A percentile compares a stretch with the other conserved stretches of the same genome.
These are phyloP conservation scores for Sclerodermus sp. DNA, from an alignment of 2,888 invertebrate genomes.

Conservation along the genomic window DNA sequence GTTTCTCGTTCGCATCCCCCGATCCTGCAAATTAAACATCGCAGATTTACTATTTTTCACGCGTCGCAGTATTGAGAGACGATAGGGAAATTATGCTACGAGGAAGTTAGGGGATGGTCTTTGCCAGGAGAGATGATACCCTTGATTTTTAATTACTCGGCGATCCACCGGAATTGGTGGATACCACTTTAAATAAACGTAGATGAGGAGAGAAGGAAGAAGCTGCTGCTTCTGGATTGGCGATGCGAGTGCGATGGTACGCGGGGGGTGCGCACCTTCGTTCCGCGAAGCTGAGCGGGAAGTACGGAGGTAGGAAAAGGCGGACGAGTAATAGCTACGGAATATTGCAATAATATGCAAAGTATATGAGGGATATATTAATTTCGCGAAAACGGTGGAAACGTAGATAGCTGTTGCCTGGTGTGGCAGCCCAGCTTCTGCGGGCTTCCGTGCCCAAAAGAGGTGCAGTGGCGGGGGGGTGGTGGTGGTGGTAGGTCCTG, in stretches of 20 bases:
- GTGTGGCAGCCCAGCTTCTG: conserved; percentile 28
- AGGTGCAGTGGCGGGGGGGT: conserved; percentile 26
- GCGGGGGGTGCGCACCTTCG: too few species aligned
- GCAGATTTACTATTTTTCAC: too few species aligned
- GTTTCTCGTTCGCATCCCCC: too few species aligned
- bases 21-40: too few species aligned
- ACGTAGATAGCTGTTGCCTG: conserved; percentile 41
- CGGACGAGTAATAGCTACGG: conserved; percentile 53
- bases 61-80: too few species aligned
- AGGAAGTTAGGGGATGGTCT: too few species aligned
- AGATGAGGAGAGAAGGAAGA: background rate
- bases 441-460: conserved; percentile 44
- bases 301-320: conserved; percentile 38
- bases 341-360: conserved; percentile 58
- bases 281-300: background rate
- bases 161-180: too few species aligned
- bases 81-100: too few species aligned
- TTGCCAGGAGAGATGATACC: too few species aligned
- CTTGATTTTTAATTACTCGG: too few species aligned
- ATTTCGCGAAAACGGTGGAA: conserved; percentile 56
- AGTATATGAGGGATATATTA: conserved; percentile 58
- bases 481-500: conserved; percentile 24
- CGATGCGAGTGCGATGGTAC: too few species aligned
- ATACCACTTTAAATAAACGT: conserved; percentile 10
- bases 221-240: too few species aligned